These are phyloP conservation scores for Cyphomyrmex costatus DNA, from an alignment of 1,140 invertebrate species.

Conservation along the genomic window DNA sequence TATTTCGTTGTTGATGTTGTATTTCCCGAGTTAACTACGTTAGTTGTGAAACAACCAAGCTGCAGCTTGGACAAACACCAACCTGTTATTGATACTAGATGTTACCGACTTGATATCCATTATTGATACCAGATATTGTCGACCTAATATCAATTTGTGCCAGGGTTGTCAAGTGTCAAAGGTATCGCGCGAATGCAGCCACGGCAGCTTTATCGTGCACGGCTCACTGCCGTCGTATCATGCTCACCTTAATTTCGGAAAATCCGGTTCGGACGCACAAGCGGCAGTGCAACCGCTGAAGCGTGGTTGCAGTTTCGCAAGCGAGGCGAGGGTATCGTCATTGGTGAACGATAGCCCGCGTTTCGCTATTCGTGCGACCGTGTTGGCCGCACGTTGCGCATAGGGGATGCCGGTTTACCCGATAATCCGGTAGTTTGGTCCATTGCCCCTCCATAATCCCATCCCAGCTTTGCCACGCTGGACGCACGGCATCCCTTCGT, in stretches of 20 bases:
- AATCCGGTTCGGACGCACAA: slow-evolving; percentile 58
- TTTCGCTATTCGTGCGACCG: slow-evolving; percentile 59
- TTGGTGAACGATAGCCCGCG: slow-evolving; percentile 73
- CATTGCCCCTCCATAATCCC: slow-evolving; percentile 73
- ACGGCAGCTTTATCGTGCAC: slow-evolving; percentile 54
- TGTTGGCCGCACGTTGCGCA: slow-evolving; percentile 66
- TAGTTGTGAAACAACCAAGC: not conserved
- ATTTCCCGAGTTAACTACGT: not conserved
- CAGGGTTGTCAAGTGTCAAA: slow-evolving; percentile 48
- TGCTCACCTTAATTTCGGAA: slow-evolving; percentile 66
- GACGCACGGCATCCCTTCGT: slow-evolving; percentile 5
- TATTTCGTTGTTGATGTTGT: not conserved
- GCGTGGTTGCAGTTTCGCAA: slow-evolving; percentile 56
- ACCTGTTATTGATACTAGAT: not conserved
- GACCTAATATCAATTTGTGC: slow-evolving; percentile 51
- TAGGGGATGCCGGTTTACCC: slow-evolving; percentile 77
- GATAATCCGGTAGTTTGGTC: slow-evolving; percentile 79
- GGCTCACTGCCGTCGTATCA: slow-evolving; percentile 36
- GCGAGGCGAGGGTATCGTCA: slow-evolving; percentile 37
- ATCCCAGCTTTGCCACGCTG: slow-evolving; percentile 16
- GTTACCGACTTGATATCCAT: slow-evolving; percentile 1
- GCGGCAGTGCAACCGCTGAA: slow-evolving; percentile 42
- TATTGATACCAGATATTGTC: slow-evolving; percentile 43
- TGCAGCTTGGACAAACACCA: not conserved
- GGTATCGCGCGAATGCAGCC: slow-evolving; percentile 41